Base-by-base conservation (phyloP, 2,888 invertebrate species). In the Gibbula magus region DNA sequence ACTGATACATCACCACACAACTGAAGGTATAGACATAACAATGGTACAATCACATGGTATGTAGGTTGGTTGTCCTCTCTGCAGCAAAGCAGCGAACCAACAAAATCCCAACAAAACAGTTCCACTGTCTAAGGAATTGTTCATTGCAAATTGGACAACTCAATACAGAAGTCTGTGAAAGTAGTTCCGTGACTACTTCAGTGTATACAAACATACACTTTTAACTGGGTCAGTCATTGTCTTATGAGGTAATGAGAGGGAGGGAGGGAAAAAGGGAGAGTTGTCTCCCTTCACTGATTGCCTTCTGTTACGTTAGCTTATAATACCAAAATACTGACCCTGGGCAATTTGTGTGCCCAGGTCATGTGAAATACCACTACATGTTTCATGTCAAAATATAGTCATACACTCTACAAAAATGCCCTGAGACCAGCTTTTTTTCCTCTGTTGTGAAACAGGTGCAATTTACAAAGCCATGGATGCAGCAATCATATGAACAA, bases 401-500 rank as follows among this genome's bases (percentile, higher is more conserved):
- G 25, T 61, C 61, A 61, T 61, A 61, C 61, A 61, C 29, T 61
- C 61, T 61, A 61, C 61, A 61, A 61, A 61, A 61, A 61, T 61
- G 61, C 61, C 61, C 61, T 61, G 61, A 61, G 61, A 61, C 61
- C 61, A 61, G 61, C 29, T 61, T 61, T 61, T 56, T 56, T 61
- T 61, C 29, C 61, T 61, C 29, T 61, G 29, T 61, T 61, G 29
- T 61, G 61, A 61, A 61, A 61, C 61, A 61, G 61, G 61, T 61
- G 61, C 61, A 61, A 61, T 61, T 61, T 61, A 61, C 61, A 61
- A 61, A 61, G 61, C 61, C 61, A 61, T 61, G 61, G 61, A 61
- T 61, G 61, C 29, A 61, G 61, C 61, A 61, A 61, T 29, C 29
- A 29, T 61, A 61, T 61, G 61, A 61, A 61, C 61, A 61, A 29